phyloP scores from a whole-genome alignment of 2,113 vertebrate genomes.

The Atractosteus spatula region DNA sequence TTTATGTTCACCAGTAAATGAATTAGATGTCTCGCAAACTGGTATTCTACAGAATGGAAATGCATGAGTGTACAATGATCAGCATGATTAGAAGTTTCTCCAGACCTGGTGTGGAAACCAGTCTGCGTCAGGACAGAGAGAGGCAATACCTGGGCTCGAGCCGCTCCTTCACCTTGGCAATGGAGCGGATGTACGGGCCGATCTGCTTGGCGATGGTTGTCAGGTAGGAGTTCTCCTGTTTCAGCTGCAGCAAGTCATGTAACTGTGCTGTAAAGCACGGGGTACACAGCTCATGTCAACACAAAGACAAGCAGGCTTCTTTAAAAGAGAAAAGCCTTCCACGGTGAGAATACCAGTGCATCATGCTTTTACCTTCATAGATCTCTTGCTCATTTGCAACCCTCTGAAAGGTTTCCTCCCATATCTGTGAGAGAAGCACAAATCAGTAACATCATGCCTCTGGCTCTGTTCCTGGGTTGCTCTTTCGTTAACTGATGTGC shows the following conservation, averaged over 20 bases:
- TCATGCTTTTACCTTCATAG: slow-evolving; percentile 80
- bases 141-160: slow-evolving; percentile 82
- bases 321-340: neutral
- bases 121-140: no score
- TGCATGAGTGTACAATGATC: no score
- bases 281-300: neutral
- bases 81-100: no score
- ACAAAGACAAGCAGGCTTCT: neutral
- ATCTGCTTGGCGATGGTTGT: slow-evolving; percentile 87
- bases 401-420: slow-evolving; percentile 88
- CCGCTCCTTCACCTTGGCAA: slow-evolving; percentile 88
- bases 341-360: no score
- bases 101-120: no score
- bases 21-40: no score
- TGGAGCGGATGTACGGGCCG: slow-evolving; percentile 83
- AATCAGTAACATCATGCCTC: no score
- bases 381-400: slow-evolving; percentile 88
- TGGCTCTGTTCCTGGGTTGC: no score
- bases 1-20: no score
- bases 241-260: slow-evolving; percentile 84
- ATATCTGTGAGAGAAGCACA: slow-evolving; percentile 66
- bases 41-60: no score
- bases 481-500: no score
- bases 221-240: slow-evolving; percentile 85
- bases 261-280: slow-evolving; percentile 76